Evolutionary conservation across 1,140 invertebrate genomes (phyloP).

Genomic region (Arion vulgaris): DNA sequence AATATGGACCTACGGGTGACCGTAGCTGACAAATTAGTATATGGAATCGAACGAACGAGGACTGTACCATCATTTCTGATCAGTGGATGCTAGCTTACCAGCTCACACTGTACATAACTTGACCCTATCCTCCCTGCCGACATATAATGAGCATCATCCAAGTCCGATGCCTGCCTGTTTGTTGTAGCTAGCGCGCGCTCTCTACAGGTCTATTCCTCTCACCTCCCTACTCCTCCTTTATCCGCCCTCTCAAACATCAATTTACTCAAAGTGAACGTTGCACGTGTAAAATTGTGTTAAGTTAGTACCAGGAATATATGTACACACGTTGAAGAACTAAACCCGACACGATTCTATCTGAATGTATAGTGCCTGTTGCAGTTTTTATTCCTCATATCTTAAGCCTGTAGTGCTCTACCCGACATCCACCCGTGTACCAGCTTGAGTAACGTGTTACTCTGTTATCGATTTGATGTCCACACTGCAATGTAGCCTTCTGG

Average conservation of each 20-base stretch:
- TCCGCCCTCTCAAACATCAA: neutral
- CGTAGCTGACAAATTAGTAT: neutral
- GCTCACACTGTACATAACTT: neutral
- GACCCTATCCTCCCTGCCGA: neutral
- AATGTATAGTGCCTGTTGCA: neutral
- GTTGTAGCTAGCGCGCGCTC: constrained; percentile 6
- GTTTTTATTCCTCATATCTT: neutral
- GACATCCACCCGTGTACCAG: neutral
- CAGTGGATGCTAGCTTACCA: neutral
- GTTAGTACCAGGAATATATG: too few species aligned
- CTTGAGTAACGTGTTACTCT: neutral
- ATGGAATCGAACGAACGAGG: neutral
- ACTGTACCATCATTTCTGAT: neutral
- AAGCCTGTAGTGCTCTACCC: neutral
- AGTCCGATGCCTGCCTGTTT: neutral
- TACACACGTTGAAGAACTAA: too few species aligned
- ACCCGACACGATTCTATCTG: neutral
- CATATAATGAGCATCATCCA: neutral
- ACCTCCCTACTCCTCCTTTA: neutral
- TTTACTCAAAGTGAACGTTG: neutral
- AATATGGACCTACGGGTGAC: neutral
- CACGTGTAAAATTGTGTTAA: neutral
- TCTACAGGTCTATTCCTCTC: constrained; percentile 3
- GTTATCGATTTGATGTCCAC: neutral
- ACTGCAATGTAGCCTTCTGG: too few species aligned